Base-by-base conservation (phyloP, 2,113 vertebrate species). In the Neolamprologus longior region DNA sequence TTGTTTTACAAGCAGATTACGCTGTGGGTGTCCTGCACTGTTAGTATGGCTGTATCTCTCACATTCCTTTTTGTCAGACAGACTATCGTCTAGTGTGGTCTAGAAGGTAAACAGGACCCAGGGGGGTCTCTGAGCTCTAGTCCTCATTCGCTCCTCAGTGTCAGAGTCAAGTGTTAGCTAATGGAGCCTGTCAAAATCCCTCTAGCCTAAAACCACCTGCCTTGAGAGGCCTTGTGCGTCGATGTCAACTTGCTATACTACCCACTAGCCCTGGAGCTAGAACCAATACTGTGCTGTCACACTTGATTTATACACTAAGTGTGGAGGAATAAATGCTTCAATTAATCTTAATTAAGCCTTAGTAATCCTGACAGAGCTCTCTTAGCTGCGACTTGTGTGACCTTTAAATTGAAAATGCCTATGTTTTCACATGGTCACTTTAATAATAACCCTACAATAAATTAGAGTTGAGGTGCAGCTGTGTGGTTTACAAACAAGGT, bases 341-440 rank as follows among this genome's bases (percentile, higher is more conserved):
- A 95, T 96, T 94, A 92, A 95, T 95, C 94, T 92, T 90, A 93
- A 95, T 96, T 94, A 95, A 86, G 78, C 13, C 66, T 63, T 61
- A 42, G 85, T 93, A 94, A 95, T 92, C 88, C 87, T 58, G 88
- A 86, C 89, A 84, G 90, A 93, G 79, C 91, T 88, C 83, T 88
- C 88, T 93, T 91, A 93, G 89, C 86, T 79, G 66, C 24, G 61
- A 90, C 87, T 87, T 73, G 84, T 81, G 31, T 88, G 91, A 92
- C 87, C 90, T 94, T 85, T 86, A 83, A 33, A 92, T 86, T 91
- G 73, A 91, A 90, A 92, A 88, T 66, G n/a, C 40, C 19, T 84
- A 63, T 42, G 28, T 31, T 63, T 80, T 83, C 55, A 88, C 71
- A 73, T 55, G 76, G 76, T 88, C 58, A 71, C 31, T 68, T 54